Evolutionary conservation across 2,888 invertebrate genomes (phyloP).

Genomic region (Acronicta psi): DNA sequence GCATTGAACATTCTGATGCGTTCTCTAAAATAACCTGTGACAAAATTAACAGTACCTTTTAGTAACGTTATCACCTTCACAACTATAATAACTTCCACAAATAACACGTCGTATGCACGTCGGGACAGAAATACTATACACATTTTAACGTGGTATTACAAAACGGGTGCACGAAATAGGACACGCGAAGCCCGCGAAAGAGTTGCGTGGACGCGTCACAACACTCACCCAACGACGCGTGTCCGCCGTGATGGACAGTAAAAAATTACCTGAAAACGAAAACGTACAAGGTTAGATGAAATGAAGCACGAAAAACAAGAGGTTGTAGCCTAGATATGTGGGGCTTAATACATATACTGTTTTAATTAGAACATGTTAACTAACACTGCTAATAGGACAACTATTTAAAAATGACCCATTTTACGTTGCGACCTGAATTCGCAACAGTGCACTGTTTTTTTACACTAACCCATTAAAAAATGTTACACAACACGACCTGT

Average conservation of each 20-base stretch:
- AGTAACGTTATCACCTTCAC: conserved; percentile 83
- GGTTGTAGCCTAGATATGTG: conserved; percentile 60
- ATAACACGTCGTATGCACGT: conserved; percentile 76
- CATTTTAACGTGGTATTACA: conserved; percentile 70
- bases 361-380: conserved; percentile 86
- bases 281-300: conserved; percentile 69
- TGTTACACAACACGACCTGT: conserved; percentile 81
- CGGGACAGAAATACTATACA: conserved; percentile 76
- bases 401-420: conserved; percentile 85
- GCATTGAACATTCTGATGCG: conserved; percentile 78
- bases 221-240: conserved; percentile 51
- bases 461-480: conserved; percentile 76
- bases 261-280: conserved; percentile 80
- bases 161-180: conserved; percentile 70
- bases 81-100: conserved; percentile 79
- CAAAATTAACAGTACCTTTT: conserved; percentile 79
- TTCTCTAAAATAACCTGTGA: conserved; percentile 80
- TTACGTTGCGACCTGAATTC: conserved; percentile 81
- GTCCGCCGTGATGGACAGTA: conserved; percentile 55
- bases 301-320: conserved; percentile 58
- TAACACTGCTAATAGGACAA: conserved; percentile 75
- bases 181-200: conserved; percentile 57
- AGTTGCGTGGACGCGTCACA: conserved; percentile 63
- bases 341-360: conserved; percentile 64
- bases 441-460: conserved; percentile 77